Base-by-base conservation (phyloP, 2,888 invertebrate species). In the Nymphalis urticae region DNA sequence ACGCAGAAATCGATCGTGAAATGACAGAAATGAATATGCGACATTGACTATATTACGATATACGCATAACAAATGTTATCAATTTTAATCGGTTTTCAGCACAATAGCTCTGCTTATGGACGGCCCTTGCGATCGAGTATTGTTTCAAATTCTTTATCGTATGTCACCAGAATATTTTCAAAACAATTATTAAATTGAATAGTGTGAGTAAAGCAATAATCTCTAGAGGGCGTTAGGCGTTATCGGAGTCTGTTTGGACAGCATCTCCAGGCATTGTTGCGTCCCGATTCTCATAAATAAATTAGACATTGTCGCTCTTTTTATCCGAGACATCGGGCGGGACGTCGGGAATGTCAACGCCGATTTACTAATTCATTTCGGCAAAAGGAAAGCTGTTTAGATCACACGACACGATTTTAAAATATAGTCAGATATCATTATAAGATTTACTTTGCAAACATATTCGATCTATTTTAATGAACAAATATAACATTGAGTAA, bases 311-410 rank as follows among this genome's bases (percentile, higher is more conserved):
- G 86, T 85, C 77, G 77, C 78, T 80, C 78, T 91, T 91, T 90
- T 91, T 89, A 83, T 78, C 81, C 56, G 24, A 42, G 32, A 54
- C 27, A 19, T n/a, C 60, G 19, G 50, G 24, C 63, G 65, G 71
- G 62, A 62, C 80, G 78, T 79, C 72, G 83, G 83, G 89, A 91
- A 91, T 89, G 89, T 88, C 88, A 84, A 86, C 82, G 86, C 80
- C 86, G 85, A 87, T 89, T 90, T 82, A 87, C 88, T 90, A 89
- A 90, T 90, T 88, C 85, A 87, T 87, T 89, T 89, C 83, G 89
- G 87, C 88, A 86, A 84, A 73, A 72, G 69, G 59, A 54, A 48
- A 62, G 53, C 21, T 54, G 10, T 78, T 85, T 83, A 82, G 36
- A 74, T 24, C 8, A 27, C 42, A 74, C 83, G 83, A 80, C 73